A percentile compares a stretch with the other conserved stretches of the same genome.
Evolutionary conservation across 53 echinoderm and acorn worm genomes (phyloP).

Genomic region (Apostichopus leukothele): DNA sequence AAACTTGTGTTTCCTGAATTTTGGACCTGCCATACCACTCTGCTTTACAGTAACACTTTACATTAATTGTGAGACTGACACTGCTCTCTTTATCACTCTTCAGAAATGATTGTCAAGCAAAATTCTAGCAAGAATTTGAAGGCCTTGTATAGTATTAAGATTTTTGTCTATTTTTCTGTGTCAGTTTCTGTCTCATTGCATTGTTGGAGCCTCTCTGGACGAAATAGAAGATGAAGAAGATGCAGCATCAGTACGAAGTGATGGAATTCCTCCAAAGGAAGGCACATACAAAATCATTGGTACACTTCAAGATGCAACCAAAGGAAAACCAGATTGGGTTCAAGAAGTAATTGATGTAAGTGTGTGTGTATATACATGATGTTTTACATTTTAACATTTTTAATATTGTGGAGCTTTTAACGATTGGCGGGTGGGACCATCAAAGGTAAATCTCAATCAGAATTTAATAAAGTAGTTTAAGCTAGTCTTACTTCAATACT

Average conservation of each 20-base stretch:
- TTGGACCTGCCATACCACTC: too few relatives aligned
- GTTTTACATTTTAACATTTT: too few relatives aligned
- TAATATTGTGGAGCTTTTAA: too few relatives aligned
- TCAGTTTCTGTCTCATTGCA: conserved; percentile 86
- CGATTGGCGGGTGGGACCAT: too few relatives aligned
- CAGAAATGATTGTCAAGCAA: too few relatives aligned
- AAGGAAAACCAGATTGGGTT: conserved; percentile 91
- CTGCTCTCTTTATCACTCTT: too few relatives aligned
- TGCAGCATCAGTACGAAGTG: conserved; percentile 76
- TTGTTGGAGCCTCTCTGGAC: conserved; percentile 91
- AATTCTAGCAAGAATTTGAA: neutral
- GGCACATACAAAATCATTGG: conserved; percentile 95
- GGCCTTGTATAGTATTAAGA: neutral
- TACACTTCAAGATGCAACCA: conserved; percentile 76
- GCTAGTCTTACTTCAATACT: too few relatives aligned
- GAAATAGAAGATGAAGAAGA: conserved; percentile 98
- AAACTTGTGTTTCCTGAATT: too few relatives aligned
- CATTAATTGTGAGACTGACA: too few relatives aligned
- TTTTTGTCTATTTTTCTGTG: neutral
- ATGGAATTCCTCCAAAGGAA: conserved; percentile 84
- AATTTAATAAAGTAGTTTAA: too few relatives aligned
- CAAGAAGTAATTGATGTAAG: conserved; percentile 86
- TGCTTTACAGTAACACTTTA: too few relatives aligned
- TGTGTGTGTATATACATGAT: neutral
- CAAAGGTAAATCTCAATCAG: too few relatives aligned